Conservation (phyloP, 1,140 invertebrate species). For the Dysdera silvatica region DNA sequence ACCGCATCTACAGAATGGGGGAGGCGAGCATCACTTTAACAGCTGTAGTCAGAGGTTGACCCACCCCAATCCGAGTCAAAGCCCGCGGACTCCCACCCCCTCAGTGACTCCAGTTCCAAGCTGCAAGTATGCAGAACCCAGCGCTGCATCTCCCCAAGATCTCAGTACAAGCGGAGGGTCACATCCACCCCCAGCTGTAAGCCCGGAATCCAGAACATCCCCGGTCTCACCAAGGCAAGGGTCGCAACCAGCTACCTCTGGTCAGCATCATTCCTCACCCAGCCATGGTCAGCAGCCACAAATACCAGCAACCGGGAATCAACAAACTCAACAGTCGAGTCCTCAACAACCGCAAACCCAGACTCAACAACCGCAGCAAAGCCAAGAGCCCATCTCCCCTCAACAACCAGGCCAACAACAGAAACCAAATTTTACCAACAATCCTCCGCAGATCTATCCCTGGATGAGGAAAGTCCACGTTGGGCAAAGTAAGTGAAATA, state of each 20-base stretch:
- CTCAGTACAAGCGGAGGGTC: constrained; percentile 20
- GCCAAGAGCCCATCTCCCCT: constrained; percentile 25
- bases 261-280: constrained; percentile 10
- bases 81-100: constrained; percentile 28
- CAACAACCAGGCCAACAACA: constrained; percentile 22
- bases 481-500: constrained; percentile 79
- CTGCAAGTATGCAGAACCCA: constrained; percentile 30
- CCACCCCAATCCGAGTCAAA: constrained; percentile 22
- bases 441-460: constrained; percentile 89
- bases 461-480: constrained; percentile 97
- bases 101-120: constrained; percentile 29
- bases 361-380: not conserved
- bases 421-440: constrained; percentile 35
- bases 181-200: constrained; percentile 15
- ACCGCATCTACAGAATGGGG: constrained; percentile 16
- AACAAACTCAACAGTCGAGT: constrained; percentile 39
- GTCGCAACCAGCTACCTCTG: no score
- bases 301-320: constrained; percentile 49
- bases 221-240: constrained; percentile 50
- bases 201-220: constrained; percentile 25
- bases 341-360: constrained; percentile 45
- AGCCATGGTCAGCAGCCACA: constrained; percentile 41
- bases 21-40: constrained; percentile 18
- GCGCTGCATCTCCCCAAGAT: constrained; percentile 30
- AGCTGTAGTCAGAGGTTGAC: constrained; percentile 29